Evolutionary conservation across 2,113 vertebrate genomes (phyloP).

Genomic region (Macquaria australasica): DNA sequence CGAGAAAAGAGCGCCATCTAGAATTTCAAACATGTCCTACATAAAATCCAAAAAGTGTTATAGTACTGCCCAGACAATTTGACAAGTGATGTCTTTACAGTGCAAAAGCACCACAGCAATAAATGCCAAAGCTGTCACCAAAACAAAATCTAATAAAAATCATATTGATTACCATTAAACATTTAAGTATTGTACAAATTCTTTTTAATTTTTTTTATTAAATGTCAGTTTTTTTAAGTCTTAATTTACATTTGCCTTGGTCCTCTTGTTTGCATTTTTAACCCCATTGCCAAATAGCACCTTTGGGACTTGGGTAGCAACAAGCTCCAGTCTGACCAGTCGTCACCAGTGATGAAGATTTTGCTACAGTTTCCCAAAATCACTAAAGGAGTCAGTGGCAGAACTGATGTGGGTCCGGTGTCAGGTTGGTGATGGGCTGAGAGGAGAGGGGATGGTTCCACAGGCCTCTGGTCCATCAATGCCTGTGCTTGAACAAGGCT

Average conservation of each 20-base stretch:
- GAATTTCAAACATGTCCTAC: no score
- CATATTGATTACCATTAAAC: no score
- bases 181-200: no score
- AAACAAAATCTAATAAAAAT: background rate
- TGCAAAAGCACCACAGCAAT: no score
- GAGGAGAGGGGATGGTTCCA: slow-evolving; percentile 18
- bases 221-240: no score
- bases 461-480: slow-evolving; percentile 62
- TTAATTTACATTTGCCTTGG: background rate
- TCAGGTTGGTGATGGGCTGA: background rate
- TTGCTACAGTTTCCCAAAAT: background rate
- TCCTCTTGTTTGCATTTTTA: background rate
- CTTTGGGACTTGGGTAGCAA: background rate
- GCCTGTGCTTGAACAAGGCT: slow-evolving; percentile 82
- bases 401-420: background rate
- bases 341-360: background rate
- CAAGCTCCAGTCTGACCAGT: background rate
- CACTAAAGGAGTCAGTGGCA: background rate
- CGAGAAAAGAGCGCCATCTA: no score
- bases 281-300: background rate
- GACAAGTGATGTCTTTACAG: no score
- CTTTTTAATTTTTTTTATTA: no score
- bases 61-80: no score
- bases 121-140: background rate
- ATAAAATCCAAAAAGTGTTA: no score